Base-by-base conservation (phyloP, 1,140 invertebrate genomes). In the Aleiodes sp. region DNA sequence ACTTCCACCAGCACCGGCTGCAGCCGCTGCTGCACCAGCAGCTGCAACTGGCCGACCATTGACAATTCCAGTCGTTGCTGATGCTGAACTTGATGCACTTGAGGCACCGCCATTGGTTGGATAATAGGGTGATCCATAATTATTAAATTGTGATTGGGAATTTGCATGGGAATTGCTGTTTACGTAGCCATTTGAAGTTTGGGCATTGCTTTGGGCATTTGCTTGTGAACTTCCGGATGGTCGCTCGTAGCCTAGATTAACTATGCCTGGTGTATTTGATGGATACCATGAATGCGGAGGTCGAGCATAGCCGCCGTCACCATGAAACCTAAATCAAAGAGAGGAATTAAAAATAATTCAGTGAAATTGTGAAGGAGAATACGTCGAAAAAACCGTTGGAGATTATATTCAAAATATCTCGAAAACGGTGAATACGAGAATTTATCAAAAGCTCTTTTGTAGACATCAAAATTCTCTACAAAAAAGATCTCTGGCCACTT, bases 61-160 rank as follows among this genome's bases (percentile, higher is more conserved):
- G 2, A 70, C 52, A 16, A 74, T 61, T 21, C 67, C 62, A 19
- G 70, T 65, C 28, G 63, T 64, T 26, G 70, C 70, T 21, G 70
- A 67, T 26, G 70, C 70, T 16, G 70, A 66, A 43, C 66, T 70
- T 2, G 73, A 71, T 4, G 70, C 70, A 46, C 64, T 70, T n/a
- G 72, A 62, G 4, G 57, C 56, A 29, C 67, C 46, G 16, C 63
- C 57, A 24, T 26, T 52, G 24, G 12, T 0, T 21, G 24, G 26
- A 28, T 33, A 33, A 33, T 33, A 33, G 12, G 7, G 7, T 1
- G 1, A 8, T 33, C 7, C 7, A 33, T 37, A 33, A 37, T 62
- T 28, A n/a, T n/a, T n/a, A n/a, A 14, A 21, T 14, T 14, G 19
- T n/a, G 10, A 4, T 26, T 56, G 28, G 2, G 33, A 37, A 31